Base-by-base conservation (phyloP, 1,140 invertebrate species). In the Choristoneura fumiferana region DNA sequence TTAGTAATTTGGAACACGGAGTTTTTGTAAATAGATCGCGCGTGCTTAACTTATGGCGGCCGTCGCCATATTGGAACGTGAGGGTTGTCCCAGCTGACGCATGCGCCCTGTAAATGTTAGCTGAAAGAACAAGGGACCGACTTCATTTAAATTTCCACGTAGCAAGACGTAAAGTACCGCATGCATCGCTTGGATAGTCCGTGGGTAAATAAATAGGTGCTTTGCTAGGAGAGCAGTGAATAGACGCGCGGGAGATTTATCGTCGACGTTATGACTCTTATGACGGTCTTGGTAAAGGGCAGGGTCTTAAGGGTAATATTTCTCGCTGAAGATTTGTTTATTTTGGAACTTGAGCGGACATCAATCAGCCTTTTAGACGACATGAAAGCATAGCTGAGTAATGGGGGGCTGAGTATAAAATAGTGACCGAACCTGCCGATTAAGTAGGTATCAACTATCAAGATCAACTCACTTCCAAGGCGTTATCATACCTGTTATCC, bases 1-100 rank as follows among this genome's bases (percentile, higher is more conserved):
- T 61, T 38, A 43, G 29, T 40, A 38, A 36, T 56, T 37, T 22
- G 60, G 62, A 66, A 60, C 59, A 60, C 40, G 17, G 49, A 68
- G 66, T 57, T 63, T 60, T 69, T 79, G 69, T 77, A 76, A 81
- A 81, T 78, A 78, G 17, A 69, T 65, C 68, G 71, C 80, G 84
- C 81, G 84, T 87, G 84, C 73, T 81, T 71, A 71, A 64, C 72
- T 77, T 70, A 69, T 85, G 84, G 81, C 81, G 81, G 63, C 56
- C 71, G 76, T 37, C 84, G 84, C 81, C 84, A 87, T 87, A 84
- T 84, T 87, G 81, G 69, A 76, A 76, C 57, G 56, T 60, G 68
- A 65, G 83, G 76, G 78, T 69, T 71, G 73, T 40, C 65, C 60
- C 45, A 60, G 62, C 71, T 71, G 54, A 72, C 81, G 81, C 84